These are phyloP conservation scores for Ormia ochracea DNA, from an alignment of 2,888 invertebrate genomes.

Conservation along the genomic window DNA sequence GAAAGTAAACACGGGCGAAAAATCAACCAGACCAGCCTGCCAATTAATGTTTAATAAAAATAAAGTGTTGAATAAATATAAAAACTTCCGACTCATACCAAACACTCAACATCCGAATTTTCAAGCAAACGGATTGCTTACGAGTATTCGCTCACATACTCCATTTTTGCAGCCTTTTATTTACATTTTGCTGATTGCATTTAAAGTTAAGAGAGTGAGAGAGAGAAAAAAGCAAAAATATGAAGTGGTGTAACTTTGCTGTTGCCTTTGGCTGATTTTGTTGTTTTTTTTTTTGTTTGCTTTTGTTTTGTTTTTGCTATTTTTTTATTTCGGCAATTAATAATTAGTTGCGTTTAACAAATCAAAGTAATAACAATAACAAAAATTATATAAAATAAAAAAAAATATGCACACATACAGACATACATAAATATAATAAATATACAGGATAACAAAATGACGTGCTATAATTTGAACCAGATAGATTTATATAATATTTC, in stretches of 20 bases:
- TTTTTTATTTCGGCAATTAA: conserved; percentile 2
- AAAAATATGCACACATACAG: background rate
- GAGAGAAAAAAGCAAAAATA: background rate
- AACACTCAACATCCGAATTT: conserved; percentile 67
- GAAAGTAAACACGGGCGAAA: background rate
- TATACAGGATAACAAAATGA: too few species aligned
- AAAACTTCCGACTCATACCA: conserved; percentile 66
- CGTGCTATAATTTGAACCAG: background rate
- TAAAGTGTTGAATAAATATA: conserved; percentile 66
- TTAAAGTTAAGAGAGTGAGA: background rate
- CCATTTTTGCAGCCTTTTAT: background rate
- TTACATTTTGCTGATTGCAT: background rate
- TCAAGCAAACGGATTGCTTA: conserved; percentile 30
- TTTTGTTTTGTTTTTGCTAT: conserved; percentile 6
- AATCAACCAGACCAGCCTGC: background rate
- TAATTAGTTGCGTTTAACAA: conserved; percentile 36
- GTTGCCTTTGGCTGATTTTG: background rate
- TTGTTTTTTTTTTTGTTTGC: background rate
- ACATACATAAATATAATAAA: background rate
- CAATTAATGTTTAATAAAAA: background rate
- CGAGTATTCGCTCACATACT: background rate
- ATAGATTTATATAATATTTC: too few species aligned
- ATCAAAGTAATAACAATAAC: conserved; percentile 34
- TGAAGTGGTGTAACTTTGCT: background rate
- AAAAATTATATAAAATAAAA: conserved; percentile 6